Conservation (phyloP, 2,888 invertebrate species). For the Argyresthia albistria region DNA sequence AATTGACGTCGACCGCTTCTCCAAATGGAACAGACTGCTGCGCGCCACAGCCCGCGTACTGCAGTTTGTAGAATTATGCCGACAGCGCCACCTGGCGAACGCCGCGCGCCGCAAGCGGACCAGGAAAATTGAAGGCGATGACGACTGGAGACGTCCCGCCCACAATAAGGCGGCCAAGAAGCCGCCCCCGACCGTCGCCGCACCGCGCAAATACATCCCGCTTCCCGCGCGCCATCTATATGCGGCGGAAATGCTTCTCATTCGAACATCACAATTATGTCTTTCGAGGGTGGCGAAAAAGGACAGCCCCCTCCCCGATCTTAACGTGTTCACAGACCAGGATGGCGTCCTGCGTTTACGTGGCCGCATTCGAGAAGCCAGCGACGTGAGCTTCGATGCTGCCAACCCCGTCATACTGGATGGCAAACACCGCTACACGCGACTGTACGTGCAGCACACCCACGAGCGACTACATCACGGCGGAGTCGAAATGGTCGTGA, state of each 20-base stretch:
- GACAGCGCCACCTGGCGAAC: background rate
- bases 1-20: constrained; percentile 8
- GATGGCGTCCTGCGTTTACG: constrained; percentile 8
- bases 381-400: constrained; percentile 2
- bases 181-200: background rate
- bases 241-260: background rate
- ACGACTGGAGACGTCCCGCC: background rate
- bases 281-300: background rate
- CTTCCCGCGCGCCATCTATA: background rate
- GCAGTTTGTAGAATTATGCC: constrained; percentile 1
- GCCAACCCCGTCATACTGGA: constrained; percentile 12
- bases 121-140: background rate
- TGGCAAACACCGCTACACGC: background rate
- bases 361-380: constrained; percentile 11
- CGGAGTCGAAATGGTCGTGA: constrained; percentile 9
- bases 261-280: background rate
- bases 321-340: constrained; percentile 6
- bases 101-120: background rate
- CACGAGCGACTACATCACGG: constrained; percentile 4
- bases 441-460: constrained; percentile 1
- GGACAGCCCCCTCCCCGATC: background rate
- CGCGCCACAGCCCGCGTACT: constrained; percentile 4
- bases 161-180: background rate
- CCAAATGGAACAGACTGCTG: constrained; percentile 9
- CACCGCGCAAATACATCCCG: background rate